These are phyloP conservation scores for Lithobates sylvaticus DNA, from an alignment of 2,797 vertebrate genomes.

Conservation along the genomic window DNA sequence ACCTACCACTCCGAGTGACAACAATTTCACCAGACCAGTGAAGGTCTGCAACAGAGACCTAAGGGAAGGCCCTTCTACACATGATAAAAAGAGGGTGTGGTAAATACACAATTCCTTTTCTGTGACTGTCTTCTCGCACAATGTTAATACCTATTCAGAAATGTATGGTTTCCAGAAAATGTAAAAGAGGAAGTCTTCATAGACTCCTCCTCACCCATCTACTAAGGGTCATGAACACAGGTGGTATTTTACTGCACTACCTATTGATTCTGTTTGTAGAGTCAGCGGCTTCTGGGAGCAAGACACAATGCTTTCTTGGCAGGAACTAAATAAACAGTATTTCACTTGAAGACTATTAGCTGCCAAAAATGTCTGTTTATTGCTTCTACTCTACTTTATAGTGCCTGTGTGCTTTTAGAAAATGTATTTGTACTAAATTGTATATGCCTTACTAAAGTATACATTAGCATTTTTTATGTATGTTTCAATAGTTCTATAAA, in stretches of 20 bases:
- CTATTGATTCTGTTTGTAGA: slow-evolving; percentile 42
- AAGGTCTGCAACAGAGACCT: neutral
- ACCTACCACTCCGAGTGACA: neutral
- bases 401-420: slow-evolving; percentile 5
- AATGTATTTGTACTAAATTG: slow-evolving; percentile 6
- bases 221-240: slow-evolving; percentile 29
- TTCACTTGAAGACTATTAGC: slow-evolving; percentile 25
- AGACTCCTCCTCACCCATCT: neutral
- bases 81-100: too few species aligned
- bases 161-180: neutral
- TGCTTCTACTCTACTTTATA: slow-evolving; percentile 21
- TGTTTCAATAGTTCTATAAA: neutral
- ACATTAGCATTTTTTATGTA: neutral
- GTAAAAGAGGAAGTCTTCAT: neutral
- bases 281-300: slow-evolving; percentile 22
- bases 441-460: neutral
- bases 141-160: neutral
- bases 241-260: slow-evolving; percentile 41
- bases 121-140: neutral
- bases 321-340: slow-evolving; percentile 17
- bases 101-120: neutral
- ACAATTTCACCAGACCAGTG: neutral
- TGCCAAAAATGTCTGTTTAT: slow-evolving; percentile 41
- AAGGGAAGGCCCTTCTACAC: too few species aligned
- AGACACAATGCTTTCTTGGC: slow-evolving; percentile 54